Evolutionary conservation across 2,888 invertebrate species (phyloP).

Genomic region (Hemicrepidius hirtus): DNA sequence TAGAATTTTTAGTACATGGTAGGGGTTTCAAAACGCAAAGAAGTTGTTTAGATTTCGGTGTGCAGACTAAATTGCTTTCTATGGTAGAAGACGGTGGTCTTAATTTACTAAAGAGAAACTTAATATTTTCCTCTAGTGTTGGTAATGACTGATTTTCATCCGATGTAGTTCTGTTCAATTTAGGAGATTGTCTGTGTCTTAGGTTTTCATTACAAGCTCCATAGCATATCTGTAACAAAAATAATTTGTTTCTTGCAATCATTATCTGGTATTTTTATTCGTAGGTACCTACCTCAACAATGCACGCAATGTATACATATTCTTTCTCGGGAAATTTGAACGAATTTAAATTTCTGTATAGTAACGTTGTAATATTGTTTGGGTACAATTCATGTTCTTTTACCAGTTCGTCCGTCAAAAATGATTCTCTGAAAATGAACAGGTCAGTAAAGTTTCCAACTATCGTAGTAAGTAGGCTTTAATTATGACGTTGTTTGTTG

Average conservation of each 20-base stretch:
- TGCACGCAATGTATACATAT: slow-evolving; percentile 1
- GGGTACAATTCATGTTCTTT: neutral
- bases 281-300: neutral
- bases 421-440: neutral
- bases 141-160: neutral
- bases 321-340: neutral
- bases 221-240: slow-evolving; percentile 5
- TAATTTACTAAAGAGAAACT: neutral
- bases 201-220: neutral
- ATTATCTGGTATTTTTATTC: too few species aligned
- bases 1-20: neutral
- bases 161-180: neutral
- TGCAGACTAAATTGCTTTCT: neutral
- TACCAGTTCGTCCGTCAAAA: neutral
- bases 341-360: slow-evolving; percentile 1
- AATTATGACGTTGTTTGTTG: too few species aligned
- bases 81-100: neutral
- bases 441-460: too few species aligned
- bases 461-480: too few species aligned
- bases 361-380: neutral
- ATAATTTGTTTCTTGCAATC: too few species aligned
- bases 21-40: neutral
- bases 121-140: too few species aligned
- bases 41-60: neutral
- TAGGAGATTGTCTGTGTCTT: neutral